These are phyloP conservation scores for Atractosteus spatula DNA, from an alignment of 2,113 vertebrate species.

Conservation along the genomic window DNA sequence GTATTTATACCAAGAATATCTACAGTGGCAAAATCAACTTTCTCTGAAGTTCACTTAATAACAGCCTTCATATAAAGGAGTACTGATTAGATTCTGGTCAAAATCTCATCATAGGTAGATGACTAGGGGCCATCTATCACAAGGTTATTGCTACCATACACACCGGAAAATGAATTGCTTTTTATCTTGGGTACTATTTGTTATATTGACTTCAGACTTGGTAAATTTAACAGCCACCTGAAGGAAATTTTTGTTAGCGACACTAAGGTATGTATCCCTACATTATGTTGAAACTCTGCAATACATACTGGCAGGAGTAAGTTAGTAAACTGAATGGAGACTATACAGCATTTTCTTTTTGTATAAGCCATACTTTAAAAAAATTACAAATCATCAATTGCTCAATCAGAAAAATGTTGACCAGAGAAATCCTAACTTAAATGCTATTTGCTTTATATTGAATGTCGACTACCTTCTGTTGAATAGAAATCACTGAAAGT, in stretches of 20 bases:
- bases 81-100: constrained; percentile 11
- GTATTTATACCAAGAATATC: too few relatives aligned
- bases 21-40: background rate
- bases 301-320: background rate
- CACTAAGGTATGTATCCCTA: background rate
- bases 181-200: background rate
- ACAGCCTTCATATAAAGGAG: background rate
- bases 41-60: background rate
- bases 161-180: constrained; percentile 7
- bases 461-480: too few relatives aligned
- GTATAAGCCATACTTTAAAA: too few relatives aligned
- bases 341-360: too few relatives aligned
- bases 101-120: background rate
- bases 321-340: too few relatives aligned
- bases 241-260: constrained; percentile 3
- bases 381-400: too few relatives aligned
- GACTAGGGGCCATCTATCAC: constrained; percentile 12
- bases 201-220: constrained; percentile 4
- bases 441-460: too few relatives aligned
- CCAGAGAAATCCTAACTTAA: too few relatives aligned
- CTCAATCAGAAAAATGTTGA: too few relatives aligned
- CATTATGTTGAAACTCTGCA: background rate
- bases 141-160: constrained; percentile 12
- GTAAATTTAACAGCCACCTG: constrained; percentile 7
- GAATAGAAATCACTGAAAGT: too few relatives aligned